Evolutionary conservation across 2,113 vertebrate genomes (phyloP), one percentile per base, ranked within the genome.

Genomic region (Epinephelus fuscoguttatus): DNA sequence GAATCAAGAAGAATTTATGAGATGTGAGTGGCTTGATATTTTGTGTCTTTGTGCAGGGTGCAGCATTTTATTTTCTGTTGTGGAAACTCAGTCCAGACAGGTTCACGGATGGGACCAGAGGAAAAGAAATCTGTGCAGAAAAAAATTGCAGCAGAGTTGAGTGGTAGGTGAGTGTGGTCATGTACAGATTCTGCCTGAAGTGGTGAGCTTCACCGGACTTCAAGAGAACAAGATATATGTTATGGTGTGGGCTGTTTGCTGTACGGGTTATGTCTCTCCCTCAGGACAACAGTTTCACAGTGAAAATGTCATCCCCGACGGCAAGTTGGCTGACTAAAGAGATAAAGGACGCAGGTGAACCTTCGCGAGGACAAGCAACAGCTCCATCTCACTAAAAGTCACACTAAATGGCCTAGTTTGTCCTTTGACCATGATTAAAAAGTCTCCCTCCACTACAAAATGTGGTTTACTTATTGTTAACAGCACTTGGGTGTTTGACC

Each of bases 261-360:
- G 78, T 57, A 63, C 25, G n/a, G 40, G 52, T 30, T 63, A 72
- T 25, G 69, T 85, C 81, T 55, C 15, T 84, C 86, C 87, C 84
- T 40, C 11, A 73, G 84, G 90, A 88, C 42, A 30, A 76, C 55
- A 61, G 80, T 71, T 84, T 84, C 89, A 75, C 59, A 66, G 63
- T 64, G 30, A 89, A 82, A 90, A 79, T 64, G 89, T 79, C 75
- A 77, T 55, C 69, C 75, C 82, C 57, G 0, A n/a, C 30, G 62
- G 88, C 90, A 81, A 87, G 84, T 42, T 71, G 70, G 85, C 49
- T 67, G 72, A 75, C 63, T 74, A 72, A 84, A 87, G 75, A 85
- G 72, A 87, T 87, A 87, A 87, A 87, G 82, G 85, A 91, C 80
- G 60, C 50, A 40, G 78, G 80, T 81, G 61, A 87, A 84, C 69